Conservation (phyloP, 2,797 vertebrate genomes). For the Tragelaphus eurycerus region DNA sequence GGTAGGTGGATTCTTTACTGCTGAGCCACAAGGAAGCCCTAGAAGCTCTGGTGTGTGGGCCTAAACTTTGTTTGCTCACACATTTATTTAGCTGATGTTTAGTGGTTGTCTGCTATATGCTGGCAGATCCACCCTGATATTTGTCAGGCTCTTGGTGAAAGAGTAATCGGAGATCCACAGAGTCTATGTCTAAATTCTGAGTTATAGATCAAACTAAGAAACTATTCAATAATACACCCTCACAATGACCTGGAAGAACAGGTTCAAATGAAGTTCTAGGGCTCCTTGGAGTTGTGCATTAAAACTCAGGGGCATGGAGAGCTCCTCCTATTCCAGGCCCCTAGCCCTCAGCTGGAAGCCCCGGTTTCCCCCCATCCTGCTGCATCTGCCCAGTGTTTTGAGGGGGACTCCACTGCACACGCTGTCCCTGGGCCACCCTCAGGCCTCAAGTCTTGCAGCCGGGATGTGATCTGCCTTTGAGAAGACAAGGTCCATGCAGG, state of each 20-base stretch:
- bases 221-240: neutral
- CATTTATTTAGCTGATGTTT: neutral
- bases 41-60: neutral
- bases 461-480: neutral
- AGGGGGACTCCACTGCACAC: neutral
- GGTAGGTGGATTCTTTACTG: neutral
- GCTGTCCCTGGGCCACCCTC: neutral
- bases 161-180: neutral
- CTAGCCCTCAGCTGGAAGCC: neutral
- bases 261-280: neutral
- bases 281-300: neutral
- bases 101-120: neutral
- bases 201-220: neutral
- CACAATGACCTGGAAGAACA: neutral
- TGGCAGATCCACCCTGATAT: neutral
- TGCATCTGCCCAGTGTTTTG: neutral
- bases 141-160: neutral
- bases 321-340: neutral
- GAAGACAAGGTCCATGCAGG: neutral
- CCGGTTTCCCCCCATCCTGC: rapidly evolving
- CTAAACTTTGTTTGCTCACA: neutral
- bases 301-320: neutral
- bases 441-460: neutral
- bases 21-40: neutral
- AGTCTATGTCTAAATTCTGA: neutral